phyloP scores from a whole-genome alignment of 1,140 invertebrate species.

The Dendroctonus ponderosae region DNA sequence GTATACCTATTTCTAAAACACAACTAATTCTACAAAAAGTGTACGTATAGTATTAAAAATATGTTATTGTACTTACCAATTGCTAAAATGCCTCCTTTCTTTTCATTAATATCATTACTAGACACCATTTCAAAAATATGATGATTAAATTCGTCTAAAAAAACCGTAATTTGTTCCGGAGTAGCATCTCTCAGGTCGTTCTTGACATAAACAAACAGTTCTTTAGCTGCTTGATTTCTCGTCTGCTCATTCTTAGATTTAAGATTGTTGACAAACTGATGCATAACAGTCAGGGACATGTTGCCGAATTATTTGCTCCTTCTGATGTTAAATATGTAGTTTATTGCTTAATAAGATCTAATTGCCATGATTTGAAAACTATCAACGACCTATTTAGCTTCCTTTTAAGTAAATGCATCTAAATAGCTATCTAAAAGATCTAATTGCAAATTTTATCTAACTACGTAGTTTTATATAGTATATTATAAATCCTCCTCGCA shows the following conservation, averaged over 20 bases:
- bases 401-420: too few relatives aligned
- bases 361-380: too few relatives aligned
- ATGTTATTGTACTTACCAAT: slow-evolving; percentile 65
- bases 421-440: too few relatives aligned
- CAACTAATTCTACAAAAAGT: too few relatives aligned
- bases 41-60: too few relatives aligned
- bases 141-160: slow-evolving; percentile 94
- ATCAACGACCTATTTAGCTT: too few relatives aligned
- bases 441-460: too few relatives aligned
- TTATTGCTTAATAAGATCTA: too few relatives aligned
- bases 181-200: slow-evolving; percentile 89
- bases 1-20: too few relatives aligned
- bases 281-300: slow-evolving; percentile 65
- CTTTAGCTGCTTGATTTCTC: slow-evolving; percentile 79
- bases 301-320: slow-evolving; percentile 28
- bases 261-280: slow-evolving; percentile 80
- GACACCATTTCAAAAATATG: slow-evolving; percentile 96
- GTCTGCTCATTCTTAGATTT: slow-evolving; percentile 86
- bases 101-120: slow-evolving; percentile 87
- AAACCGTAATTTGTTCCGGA: slow-evolving; percentile 84
- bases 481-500: too few relatives aligned
- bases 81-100: slow-evolving; percentile 92
- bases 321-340: too few relatives aligned
- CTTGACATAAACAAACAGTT: slow-evolving; percentile 87
- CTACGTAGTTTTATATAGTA: too few relatives aligned